Evolutionary conservation across 2,888 invertebrate genomes (phyloP).

Genomic region (Leucoptera coffeella): DNA sequence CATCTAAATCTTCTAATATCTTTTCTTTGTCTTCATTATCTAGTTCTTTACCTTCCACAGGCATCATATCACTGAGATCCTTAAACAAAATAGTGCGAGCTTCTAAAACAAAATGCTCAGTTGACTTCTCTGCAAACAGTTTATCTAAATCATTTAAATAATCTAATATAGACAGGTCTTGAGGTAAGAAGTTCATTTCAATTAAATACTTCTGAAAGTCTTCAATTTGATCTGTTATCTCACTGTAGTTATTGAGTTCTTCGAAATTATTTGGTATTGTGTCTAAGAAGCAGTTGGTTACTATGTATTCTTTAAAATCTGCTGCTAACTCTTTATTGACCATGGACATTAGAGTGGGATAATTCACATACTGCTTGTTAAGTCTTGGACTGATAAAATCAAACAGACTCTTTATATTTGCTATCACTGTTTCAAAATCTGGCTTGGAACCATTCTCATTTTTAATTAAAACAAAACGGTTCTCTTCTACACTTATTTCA

Average conservation of each 20-base stretch:
- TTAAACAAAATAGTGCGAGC: conserved; percentile 71
- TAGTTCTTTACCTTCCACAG: conserved; percentile 44
- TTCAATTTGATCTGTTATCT: conserved; percentile 57
- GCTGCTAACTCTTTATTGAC: conserved; percentile 50
- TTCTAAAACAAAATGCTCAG: conserved; percentile 60
- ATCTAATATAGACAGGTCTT: conserved; percentile 54
- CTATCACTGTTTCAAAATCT: conserved; percentile 46
- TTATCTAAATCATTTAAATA: conserved; percentile 70
- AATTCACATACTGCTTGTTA: conserved; percentile 30
- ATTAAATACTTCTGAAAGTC: conserved; percentile 60
- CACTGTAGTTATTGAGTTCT: conserved; percentile 60
- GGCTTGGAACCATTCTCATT: no score
- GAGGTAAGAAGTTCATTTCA: conserved; percentile 52
- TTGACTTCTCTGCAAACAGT: conserved; percentile 71
- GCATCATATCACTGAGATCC: conserved; percentile 69
- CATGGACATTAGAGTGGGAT: conserved; percentile 42
- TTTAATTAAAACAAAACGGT: no score
- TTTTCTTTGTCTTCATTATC: conserved; percentile 4
- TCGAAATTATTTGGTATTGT: conserved; percentile 72
- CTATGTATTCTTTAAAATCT: conserved; percentile 59
- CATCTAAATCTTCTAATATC: conserved; percentile 15
- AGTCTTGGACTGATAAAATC: conserved; percentile 52
- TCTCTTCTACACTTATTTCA: no score
- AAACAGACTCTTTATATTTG: conserved; percentile 51
- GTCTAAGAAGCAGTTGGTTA: conserved; percentile 66